Evolutionary conservation across 2,113 vertebrate species (phyloP).

Genomic region (Riparia riparia): DNA sequence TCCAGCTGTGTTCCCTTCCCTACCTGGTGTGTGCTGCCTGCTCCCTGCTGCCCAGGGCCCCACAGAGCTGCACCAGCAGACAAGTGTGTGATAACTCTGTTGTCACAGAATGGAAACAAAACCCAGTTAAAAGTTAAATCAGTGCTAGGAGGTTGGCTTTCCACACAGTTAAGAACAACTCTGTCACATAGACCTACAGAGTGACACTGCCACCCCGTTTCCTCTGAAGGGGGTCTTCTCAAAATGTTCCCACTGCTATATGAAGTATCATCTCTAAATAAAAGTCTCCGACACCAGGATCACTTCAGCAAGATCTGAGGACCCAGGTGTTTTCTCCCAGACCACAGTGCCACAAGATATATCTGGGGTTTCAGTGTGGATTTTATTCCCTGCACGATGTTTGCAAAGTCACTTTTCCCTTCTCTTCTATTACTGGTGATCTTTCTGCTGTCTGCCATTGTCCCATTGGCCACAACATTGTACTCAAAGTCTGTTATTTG

Average conservation of each 20-base stretch:
- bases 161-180: neutral
- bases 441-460: neutral
- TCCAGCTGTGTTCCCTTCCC: neutral
- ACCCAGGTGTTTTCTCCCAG: neutral
- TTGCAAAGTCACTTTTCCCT: neutral
- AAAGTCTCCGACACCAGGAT: neutral
- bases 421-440: neutral
- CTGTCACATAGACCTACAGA: neutral
- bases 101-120: neutral
- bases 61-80: neutral
- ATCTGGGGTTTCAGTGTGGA: neutral
- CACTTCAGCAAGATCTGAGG: neutral
- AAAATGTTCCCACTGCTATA: neutral
- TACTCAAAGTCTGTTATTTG: neutral
- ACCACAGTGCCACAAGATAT: no score
- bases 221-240: neutral
- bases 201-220: neutral
- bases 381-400: neutral
- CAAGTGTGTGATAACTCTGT: fast-evolving
- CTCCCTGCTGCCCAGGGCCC: neutral
- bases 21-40: neutral
- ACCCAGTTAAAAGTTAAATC: neutral
- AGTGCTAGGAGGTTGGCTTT: neutral
- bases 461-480: neutral
- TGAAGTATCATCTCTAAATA: neutral